Conservation (phyloP, 53 echinoderm and acorn worm species). For the Holothuria scabra region DNA sequence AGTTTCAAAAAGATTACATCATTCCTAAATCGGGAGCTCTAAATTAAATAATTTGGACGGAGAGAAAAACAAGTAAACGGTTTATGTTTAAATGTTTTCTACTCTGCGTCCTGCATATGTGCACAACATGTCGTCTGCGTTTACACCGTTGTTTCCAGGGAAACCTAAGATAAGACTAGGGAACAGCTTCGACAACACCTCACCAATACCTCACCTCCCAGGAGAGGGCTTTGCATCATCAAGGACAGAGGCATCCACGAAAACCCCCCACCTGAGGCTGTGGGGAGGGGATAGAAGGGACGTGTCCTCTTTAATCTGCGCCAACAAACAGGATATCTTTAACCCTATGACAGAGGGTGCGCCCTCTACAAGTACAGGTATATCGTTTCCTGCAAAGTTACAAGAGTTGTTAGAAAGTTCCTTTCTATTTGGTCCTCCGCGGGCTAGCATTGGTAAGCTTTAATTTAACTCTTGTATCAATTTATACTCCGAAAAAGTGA, state of each 20-base stretch:
- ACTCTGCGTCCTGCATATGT: neutral
- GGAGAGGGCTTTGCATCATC: neutral
- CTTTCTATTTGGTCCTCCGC: slow-evolving; percentile 34
- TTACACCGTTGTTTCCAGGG: slow-evolving; percentile 10
- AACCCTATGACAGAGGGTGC: neutral
- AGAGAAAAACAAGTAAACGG: neutral
- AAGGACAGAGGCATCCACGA: neutral
- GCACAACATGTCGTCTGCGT: slow-evolving; percentile 1
- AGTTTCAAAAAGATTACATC: too few relatives aligned
- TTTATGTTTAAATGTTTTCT: neutral
- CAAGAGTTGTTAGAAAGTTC: slow-evolving; percentile 39
- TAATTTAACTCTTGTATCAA: too few relatives aligned
- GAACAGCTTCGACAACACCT: neutral
- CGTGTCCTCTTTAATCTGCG: neutral
- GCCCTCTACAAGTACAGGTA: neutral
- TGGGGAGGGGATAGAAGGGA: slow-evolving; percentile 1
- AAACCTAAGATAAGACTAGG: neutral
- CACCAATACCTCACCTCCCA: slow-evolving; percentile 10
- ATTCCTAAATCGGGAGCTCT: too few relatives aligned
- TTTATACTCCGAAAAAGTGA: too few relatives aligned
- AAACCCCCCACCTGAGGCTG: neutral
- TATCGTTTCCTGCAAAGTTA: slow-evolving; percentile 5
- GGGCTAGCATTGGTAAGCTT: slow-evolving; percentile 24
- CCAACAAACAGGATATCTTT: slow-evolving; percentile 10
- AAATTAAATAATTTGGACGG: too few relatives aligned